A percentile compares a stretch with the other conserved stretches of the same genome.
Conservation (phyloP, 2,888 invertebrate species). For the Eristalis pertinax region DNA sequence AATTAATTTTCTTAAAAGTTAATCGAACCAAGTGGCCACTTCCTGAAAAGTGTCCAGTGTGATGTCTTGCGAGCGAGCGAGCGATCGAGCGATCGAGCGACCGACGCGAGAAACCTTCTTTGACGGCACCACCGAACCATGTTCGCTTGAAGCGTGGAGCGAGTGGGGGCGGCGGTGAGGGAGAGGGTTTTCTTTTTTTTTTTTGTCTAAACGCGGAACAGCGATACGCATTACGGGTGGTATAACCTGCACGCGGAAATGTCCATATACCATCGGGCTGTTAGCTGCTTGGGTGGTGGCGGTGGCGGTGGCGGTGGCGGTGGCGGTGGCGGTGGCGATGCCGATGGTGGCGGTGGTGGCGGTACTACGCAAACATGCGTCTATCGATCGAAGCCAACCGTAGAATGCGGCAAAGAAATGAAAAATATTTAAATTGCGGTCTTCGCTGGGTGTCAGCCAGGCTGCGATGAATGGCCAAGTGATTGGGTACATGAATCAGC, state of each 20-base stretch:
- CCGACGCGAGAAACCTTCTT: neutral
- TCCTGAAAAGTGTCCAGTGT: conserved; percentile 58
- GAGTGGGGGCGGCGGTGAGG: neutral
- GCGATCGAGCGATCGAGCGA: neutral
- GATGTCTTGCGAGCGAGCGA: conserved; percentile 22
- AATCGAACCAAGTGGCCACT: conserved; percentile 36
- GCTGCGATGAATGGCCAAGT: neutral
- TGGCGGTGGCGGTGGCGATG: neutral
- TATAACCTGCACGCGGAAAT: conserved; percentile 55
- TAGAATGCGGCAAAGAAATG: conserved; percentile 34
- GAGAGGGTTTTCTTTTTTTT: neutral
- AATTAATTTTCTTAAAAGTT: conserved; percentile 47
- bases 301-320: neutral
- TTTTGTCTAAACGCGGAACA: conserved; percentile 58
- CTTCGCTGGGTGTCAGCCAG: conserved; percentile 5
- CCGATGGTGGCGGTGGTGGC: neutral
- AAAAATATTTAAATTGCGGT: conserved; percentile 61
- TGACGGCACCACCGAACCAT: neutral
- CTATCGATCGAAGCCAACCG: neutral
- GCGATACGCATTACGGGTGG: conserved; percentile 68
- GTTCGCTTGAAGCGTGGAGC: neutral
- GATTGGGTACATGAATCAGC: neutral
- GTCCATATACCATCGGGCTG: conserved; percentile 13
- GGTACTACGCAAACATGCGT: neutral
- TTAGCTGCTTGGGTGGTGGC: neutral